These are phyloP conservation scores for Sardinella longiceps DNA, from an alignment of 2,797 vertebrate genomes.

Conservation along the genomic window DNA sequence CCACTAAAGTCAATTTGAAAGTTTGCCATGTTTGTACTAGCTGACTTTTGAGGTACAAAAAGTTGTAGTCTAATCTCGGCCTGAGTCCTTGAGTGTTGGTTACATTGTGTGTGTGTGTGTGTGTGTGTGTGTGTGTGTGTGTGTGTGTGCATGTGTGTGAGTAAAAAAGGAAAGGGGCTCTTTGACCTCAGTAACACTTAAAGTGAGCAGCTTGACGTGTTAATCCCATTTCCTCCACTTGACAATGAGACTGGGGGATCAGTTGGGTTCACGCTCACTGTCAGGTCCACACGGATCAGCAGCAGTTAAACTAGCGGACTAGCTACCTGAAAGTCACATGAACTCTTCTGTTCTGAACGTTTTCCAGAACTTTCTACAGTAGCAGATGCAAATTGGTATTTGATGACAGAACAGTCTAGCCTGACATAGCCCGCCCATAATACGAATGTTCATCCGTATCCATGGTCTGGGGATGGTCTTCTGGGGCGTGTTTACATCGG, in stretches of 20 bases:
- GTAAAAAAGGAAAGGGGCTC: not conserved
- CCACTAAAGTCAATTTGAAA: not conserved
- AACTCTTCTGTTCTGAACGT: no score
- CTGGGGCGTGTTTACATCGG: no score
- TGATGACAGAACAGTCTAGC: no score
- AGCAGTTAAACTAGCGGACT: no score
- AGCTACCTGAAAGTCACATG: no score
- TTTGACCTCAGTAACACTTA: constrained; percentile 13
- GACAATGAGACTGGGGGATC: not conserved
- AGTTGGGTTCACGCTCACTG: not conserved
- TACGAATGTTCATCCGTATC: no score
- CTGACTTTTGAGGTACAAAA: no score
- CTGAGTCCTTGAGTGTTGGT: not conserved
- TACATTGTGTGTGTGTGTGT: constrained; percentile 51
- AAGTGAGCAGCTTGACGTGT: not conserved
- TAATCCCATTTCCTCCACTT: not conserved
- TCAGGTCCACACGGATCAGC: not conserved
- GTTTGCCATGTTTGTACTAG: not conserved
- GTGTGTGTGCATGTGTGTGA: not conserved
- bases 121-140: constrained; percentile 53
- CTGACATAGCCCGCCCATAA: no score
- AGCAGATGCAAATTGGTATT: no score
- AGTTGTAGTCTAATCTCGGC: no score
- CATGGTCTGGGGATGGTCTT: no score
- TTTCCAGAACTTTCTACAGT: no score